phyloP scores from a whole-genome alignment of 2,113 vertebrate genomes.

The Mobula hypostoma region DNA sequence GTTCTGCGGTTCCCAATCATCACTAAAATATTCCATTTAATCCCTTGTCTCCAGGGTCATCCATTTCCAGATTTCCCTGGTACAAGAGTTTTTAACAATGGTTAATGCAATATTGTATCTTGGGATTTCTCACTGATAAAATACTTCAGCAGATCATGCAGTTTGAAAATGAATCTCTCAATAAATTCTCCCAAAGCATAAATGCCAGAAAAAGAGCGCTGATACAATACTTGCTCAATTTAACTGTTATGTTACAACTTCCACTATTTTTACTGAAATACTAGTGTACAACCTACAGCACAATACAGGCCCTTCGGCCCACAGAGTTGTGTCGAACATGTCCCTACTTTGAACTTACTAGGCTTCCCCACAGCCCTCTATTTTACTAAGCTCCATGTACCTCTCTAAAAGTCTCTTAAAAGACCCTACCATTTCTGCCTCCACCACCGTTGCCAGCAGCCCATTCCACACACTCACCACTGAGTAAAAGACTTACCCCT shows the following conservation, averaged over 20 bases:
- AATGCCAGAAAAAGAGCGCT: neutral
- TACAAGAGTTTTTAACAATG: neutral
- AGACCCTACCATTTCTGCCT: too few relatives aligned
- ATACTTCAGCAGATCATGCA: neutral
- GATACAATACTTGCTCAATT: neutral
- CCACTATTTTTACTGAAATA: neutral
- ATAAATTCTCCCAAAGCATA: neutral
- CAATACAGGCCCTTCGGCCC: too few relatives aligned
- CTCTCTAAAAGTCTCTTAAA: too few relatives aligned
- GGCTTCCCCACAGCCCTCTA: too few relatives aligned
- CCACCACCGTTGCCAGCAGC: too few relatives aligned
- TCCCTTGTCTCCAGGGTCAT: neutral
- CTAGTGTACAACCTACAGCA: neutral
- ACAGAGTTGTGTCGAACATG: too few relatives aligned
- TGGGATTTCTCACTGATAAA: neutral
- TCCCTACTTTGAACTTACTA: too few relatives aligned
- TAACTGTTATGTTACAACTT: neutral
- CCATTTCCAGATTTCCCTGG: neutral
- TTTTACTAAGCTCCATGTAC: too few relatives aligned
- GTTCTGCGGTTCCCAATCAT: neutral
- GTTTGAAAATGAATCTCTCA: neutral
- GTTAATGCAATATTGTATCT: neutral
- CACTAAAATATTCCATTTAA: neutral
- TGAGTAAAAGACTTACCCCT: too few relatives aligned
- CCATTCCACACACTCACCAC: too few relatives aligned